A percentile compares a stretch with the other conserved stretches of the same genome.
phyloP scores from a whole-genome alignment of 2,888 invertebrate genomes.

The Tethea ocularis region DNA sequence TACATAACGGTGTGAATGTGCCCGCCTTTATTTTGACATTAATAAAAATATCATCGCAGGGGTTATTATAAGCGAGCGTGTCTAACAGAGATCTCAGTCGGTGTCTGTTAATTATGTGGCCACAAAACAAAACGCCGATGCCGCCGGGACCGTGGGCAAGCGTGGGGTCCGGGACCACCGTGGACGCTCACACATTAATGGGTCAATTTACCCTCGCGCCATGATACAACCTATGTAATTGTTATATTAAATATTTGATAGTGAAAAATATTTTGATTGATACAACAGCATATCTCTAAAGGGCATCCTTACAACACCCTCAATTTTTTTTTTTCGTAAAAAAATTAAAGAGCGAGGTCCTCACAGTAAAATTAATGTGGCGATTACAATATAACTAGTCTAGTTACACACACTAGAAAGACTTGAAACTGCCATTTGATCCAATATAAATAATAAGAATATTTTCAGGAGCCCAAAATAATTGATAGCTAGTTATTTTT shows the following conservation, averaged over 20 bases:
- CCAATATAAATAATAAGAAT: no score
- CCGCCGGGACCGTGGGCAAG: constrained; percentile 73
- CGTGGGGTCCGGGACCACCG: constrained; percentile 77
- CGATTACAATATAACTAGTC: no score
- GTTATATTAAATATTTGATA: constrained; percentile 5
- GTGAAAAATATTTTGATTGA: neutral
- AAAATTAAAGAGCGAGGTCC: no score
- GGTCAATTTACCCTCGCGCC: constrained; percentile 56
- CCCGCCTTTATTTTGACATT: constrained; percentile 80
- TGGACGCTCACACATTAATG: constrained; percentile 46
- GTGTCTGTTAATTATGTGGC: constrained; percentile 81
- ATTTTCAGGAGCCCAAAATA: no score
- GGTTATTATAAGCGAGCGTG: constrained; percentile 82
- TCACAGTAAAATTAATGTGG: no score
- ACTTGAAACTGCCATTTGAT: no score
- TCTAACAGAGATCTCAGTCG: constrained; percentile 80
- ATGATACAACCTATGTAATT: constrained; percentile 44
- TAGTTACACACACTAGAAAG: no score
- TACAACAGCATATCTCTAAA: neutral
- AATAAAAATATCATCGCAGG: constrained; percentile 82
- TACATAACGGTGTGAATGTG: constrained; percentile 59
- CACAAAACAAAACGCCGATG: constrained; percentile 76
- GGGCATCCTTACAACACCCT: neutral
- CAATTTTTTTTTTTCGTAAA: no score
- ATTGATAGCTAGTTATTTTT: no score